Evolutionary conservation across 1,140 invertebrate genomes (phyloP), one percentile per base, ranked within the genome.

Genomic region (Brachionus asplanchnoidis): DNA sequence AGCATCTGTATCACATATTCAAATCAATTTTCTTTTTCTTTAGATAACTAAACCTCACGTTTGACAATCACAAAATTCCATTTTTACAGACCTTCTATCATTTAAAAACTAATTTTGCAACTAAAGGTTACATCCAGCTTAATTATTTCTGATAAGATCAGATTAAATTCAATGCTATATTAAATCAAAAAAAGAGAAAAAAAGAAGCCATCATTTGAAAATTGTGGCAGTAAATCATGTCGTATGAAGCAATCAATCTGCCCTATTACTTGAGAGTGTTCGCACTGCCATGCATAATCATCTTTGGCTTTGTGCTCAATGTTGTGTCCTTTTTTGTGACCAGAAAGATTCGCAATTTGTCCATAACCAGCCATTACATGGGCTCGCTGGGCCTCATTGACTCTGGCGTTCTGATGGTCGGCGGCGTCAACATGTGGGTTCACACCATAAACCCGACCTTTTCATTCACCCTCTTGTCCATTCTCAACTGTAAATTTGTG

Each of bases 221-320:
- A 20, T 60, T 20, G n/a, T 23, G 17, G 9, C 17, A 60, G 20
- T 9, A 26, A 60, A 23, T 20, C 53, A 73, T 73, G 68, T 73
- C 68, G 6, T n/a, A 42, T 6, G 3, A 44, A 9, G 17, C n/a
- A 73, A 42, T 42, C 32, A 42, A 73, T 73, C 0, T 73, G n/a
- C 36, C 68, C 8, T 80, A 53, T 17, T 80, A 80, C 17, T 40
- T 80, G 50, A 32, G 77, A 40, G 42, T 80, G 28, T 20, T 80
- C 20, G 46, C 20, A 8, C 20, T 80, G 40, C 77, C 77, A 53
- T 65, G 23, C n/a, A 32, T 80, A 28, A 60, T 80, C 26, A 28
- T 42, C n/a, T 60, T 53, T n/a, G 77, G 77, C n/a, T 60, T 80
- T 28, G 23, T 80, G 44, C 40, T 80, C 28, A 80, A 80, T 23